phyloP scores from a whole-genome alignment of 2,113 vertebrate species.

The Bubalus kerabau region DNA sequence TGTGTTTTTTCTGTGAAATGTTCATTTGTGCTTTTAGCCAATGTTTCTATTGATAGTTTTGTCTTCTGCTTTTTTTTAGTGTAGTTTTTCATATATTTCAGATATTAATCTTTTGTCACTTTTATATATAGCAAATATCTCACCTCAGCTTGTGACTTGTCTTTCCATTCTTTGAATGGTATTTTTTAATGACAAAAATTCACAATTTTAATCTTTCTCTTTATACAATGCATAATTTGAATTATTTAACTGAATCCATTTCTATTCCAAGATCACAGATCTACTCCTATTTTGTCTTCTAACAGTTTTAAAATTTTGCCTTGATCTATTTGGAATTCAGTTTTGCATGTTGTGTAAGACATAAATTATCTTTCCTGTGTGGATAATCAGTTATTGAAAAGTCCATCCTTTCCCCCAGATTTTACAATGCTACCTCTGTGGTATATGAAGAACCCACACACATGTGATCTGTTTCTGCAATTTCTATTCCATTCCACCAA shows the following conservation, averaged over 20 bases:
- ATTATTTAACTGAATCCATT: not conserved
- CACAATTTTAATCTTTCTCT: not conserved
- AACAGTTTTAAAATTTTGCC: not conserved
- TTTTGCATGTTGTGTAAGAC: not conserved
- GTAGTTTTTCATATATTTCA: not conserved
- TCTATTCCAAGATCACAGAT: not conserved
- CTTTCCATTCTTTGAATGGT: not conserved
- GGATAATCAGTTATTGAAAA: not conserved
- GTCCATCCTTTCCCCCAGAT: not conserved
- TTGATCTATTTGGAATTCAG: not conserved
- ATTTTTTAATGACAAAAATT: conserved; percentile 10
- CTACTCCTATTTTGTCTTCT: not conserved
- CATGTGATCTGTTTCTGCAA: not conserved
- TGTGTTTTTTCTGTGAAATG: not conserved
- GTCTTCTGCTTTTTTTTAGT: not conserved
- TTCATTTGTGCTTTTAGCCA: not conserved
- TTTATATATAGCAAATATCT: not conserved
- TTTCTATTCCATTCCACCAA: not conserved
- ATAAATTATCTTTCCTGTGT: not conserved
- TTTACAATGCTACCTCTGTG: not conserved
- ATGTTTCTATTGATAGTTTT: not conserved
- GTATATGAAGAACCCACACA: not conserved
- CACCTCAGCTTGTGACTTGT: not conserved
- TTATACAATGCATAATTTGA: not conserved
- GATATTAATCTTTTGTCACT: not conserved